Conservation (phyloP, 2,113 vertebrate species). For the Hyperoodon ampullatus region DNA sequence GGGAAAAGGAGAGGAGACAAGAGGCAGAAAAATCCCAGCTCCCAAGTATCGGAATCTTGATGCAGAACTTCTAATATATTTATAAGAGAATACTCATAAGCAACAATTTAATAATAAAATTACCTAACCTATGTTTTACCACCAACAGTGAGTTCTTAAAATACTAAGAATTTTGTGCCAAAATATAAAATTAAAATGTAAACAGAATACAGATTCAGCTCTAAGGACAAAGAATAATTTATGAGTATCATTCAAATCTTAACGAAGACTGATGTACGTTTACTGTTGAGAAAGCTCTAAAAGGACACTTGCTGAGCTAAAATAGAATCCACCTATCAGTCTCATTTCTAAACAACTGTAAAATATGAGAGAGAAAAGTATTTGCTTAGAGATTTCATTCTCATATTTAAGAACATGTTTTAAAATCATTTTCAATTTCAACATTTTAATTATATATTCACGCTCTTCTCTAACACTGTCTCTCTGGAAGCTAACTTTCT, state of each 20-base stretch:
- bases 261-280: conserved; percentile 31
- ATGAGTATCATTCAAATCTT: background rate
- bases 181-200: background rate
- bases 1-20: background rate
- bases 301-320: conserved; percentile 19
- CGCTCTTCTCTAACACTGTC: background rate
- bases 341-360: conserved; percentile 20
- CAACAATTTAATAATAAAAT: background rate
- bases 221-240: background rate
- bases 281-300: conserved; percentile 4
- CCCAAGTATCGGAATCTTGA: background rate
- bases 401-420: conserved; percentile 18
- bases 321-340: conserved; percentile 6
- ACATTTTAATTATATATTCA: background rate
- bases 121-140: conserved; percentile 17
- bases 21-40: background rate
- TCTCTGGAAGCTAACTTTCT: background rate
- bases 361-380: conserved; percentile 7
- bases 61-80: background rate
- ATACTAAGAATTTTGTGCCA: background rate
- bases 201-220: background rate
- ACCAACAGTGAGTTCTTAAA: background rate
- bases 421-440: conserved; percentile 8
- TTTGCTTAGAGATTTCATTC: background rate
- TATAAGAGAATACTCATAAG: background rate